Evolutionary conservation across 2,797 vertebrate species (phyloP), one percentile per base, ranked within the genome.

Genomic region (Pseudochromis fuscus): DNA sequence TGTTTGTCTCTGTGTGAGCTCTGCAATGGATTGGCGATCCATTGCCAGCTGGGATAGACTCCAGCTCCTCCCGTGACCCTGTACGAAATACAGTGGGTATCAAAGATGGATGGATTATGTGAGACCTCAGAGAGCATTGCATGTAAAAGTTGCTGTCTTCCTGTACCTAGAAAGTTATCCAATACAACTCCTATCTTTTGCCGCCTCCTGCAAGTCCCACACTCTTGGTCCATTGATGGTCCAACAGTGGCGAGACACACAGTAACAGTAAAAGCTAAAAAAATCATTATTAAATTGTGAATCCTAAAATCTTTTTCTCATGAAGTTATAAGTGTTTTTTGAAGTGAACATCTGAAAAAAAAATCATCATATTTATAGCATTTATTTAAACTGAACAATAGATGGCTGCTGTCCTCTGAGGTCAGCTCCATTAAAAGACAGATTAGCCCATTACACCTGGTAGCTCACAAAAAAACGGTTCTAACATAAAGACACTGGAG

Each of bases 401-500:
- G 35, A 13, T 49, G 6, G 33, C 24, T 37, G 23, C 7, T 55
- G 2, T 58, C 40, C 6, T 42, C 23, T 11, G 21, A 42, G 37
- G n/a, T 60, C 37, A 45, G 28, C 4, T 44, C 2, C 27, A 1
- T 18, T 77, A 16, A 75, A 64, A 72, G 48, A 70, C 25, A 57
- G 37, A 72, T 63, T 37, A 45, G 4, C 24, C 46, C 4, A 21
- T 44, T 57, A 61, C 0, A 7, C 3, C 18, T 18, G 15, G 30
- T 12, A 37, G 19, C 25, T 42, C 51, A 5, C 49, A 55, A 76
- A 57, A 2, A n/a, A n/a, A n/a, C n/a, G n/a, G n/a, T 25, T 49
- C 13, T 19, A 37, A 12, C n/a, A 16, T 35, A 33, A 11, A 57
- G 19, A 11, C 53, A 56, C 12, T 24, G 16, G 42, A 63, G 25